A percentile compares a stretch with the other conserved stretches of the same genome.
These are phyloP conservation scores for Melikaiella ostensackeni DNA, from an alignment of 2,888 invertebrate species.

Conservation along the genomic window DNA sequence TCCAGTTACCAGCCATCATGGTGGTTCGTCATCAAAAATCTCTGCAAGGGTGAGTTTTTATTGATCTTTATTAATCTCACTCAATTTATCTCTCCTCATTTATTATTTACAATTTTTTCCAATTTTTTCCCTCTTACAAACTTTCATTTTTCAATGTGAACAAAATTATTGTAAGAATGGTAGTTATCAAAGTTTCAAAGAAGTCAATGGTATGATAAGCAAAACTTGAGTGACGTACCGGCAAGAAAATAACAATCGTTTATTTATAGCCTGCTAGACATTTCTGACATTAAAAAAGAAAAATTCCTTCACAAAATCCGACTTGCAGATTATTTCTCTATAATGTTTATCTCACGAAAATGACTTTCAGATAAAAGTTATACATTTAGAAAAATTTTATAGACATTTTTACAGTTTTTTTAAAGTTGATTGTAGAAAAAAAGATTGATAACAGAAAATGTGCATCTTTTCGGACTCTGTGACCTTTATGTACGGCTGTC, in stretches of 20 bases:
- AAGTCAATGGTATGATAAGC: background rate
- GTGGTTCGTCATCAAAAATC: slow-evolving; percentile 64
- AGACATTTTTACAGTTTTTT: too few relatives aligned
- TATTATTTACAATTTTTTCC: background rate
- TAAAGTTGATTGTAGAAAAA: too few relatives aligned
- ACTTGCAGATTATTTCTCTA: too few relatives aligned
- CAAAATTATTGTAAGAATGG: slow-evolving; percentile 6
- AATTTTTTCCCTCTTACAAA: background rate
- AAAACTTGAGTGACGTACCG: background rate
- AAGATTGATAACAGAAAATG: too few relatives aligned
- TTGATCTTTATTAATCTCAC: background rate
- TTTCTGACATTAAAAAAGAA: background rate
- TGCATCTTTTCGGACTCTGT: too few relatives aligned
- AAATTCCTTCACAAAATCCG: too few relatives aligned
- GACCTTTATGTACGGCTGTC: too few relatives aligned
- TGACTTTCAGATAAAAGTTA: too few relatives aligned
- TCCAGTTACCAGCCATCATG: slow-evolving; percentile 70
- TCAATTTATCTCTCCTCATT: background rate
- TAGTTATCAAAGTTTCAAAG: slow-evolving; percentile 24
- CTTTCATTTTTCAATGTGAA: background rate
- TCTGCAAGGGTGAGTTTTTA: slow-evolving; percentile 61
- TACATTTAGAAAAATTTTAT: too few relatives aligned
- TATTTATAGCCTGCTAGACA: background rate
- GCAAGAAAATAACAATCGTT: slow-evolving; percentile 1
- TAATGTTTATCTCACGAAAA: too few relatives aligned